Evolutionary conservation across 2,797 vertebrate species (phyloP).

Genomic region (Sciurus carolinensis): DNA sequence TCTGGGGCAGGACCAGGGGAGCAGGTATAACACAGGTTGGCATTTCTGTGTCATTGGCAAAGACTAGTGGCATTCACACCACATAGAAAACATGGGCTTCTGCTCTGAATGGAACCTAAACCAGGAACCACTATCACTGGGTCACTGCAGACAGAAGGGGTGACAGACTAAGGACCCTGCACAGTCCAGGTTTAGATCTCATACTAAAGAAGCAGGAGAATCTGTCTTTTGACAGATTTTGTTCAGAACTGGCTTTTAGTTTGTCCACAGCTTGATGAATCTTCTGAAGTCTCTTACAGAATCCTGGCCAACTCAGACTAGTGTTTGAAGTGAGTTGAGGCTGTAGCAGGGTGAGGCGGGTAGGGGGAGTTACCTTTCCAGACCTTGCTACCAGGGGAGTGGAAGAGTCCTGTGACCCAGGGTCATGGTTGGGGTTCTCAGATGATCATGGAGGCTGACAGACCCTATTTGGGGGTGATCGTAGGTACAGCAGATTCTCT

Average conservation of each 20-base stretch:
- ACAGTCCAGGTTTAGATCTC: rapidly evolving
- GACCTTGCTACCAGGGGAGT: no score
- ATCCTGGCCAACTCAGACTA: not conserved
- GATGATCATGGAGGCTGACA: not conserved
- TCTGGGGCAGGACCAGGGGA: not conserved
- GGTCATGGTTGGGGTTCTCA: rapidly evolving
- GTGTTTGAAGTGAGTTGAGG: not conserved
- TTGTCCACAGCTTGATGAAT: not conserved
- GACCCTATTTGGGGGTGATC: conserved; percentile 28
- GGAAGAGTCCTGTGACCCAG: rapidly evolving
- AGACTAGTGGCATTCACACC: not conserved
- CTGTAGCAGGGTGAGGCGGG: rapidly evolving
- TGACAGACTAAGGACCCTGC: rapidly evolving
- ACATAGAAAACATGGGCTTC: not conserved
- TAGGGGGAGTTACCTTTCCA: not conserved
- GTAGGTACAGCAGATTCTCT: conserved; percentile 98
- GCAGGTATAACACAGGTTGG: not conserved
- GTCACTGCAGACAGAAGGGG: rapidly evolving
- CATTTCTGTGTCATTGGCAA: not conserved
- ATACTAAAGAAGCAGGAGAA: no score
- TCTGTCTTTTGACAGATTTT: not conserved
- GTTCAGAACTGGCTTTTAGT: not conserved
- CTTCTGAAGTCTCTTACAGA: not conserved
- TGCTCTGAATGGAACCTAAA: no score
- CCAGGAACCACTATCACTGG: rapidly evolving